Evolutionary conservation across 2,113 vertebrate species (phyloP), one percentile per base, ranked within the genome.

Genomic region (Podocnemis expansa): DNA sequence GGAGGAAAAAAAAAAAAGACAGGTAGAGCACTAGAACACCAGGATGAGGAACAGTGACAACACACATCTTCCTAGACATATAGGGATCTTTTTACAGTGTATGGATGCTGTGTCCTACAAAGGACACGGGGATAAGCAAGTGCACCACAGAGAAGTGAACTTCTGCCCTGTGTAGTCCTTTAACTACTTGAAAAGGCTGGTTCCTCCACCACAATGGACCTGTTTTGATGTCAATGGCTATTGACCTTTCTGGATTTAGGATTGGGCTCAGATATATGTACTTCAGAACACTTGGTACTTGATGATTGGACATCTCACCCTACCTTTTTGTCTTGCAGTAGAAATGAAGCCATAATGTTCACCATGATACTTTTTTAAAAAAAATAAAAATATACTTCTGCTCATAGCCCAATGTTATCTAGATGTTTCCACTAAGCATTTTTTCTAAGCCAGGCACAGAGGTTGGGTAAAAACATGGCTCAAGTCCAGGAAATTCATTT

Each of bases 201-300:
- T 41, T 79, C 31, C 93, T 96, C 60, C 55, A 19, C 85, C 83
- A 83, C 22, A 55, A 12, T 81, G 17, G 79, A 54, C 14, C 25
- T 52, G 51, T 52, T 60, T 17, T 79, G 81, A 19, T 34, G 52
- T 82, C 82, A 87, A 84, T 92, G 78, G 31, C 45, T 10, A 7
- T 11, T 51, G 81, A 3, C 89, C 88, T 52, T 92, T 47, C 51
- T 88, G 89, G 96, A 75, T 89, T 86, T 89, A 86, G n/a, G 73
- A 84, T 80, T 47, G 52, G 16, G 34, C 5, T 29, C 79, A 83
- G 10, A 38, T 67, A 4, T 67, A 19, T 67, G 34, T 10, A 19
- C 34, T 67, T 67, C 21, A 21, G 63, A 67, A 21, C 34, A 38
- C 34, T 67, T 67, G n/a, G 17, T 38, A 38, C n/a, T 67, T 67